Conservation (phyloP, 1,140 invertebrate genomes). For the Drosophila obscura region DNA sequence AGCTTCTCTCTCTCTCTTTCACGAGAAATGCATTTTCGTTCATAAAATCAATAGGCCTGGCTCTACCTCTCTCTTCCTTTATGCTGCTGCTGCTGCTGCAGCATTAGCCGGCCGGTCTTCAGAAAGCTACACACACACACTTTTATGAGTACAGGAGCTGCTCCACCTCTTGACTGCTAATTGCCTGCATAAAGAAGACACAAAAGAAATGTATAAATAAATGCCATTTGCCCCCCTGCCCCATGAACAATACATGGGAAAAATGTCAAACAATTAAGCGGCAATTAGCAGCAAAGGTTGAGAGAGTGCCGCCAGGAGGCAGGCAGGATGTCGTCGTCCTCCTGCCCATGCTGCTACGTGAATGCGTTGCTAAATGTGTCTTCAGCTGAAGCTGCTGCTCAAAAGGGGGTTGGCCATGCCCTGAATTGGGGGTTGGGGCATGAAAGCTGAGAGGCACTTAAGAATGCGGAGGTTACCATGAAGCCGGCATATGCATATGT, state of each 20-base stretch:
- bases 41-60: conserved; percentile 75
- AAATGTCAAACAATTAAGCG: conserved; percentile 78
- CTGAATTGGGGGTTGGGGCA: conserved; percentile 1
- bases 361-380: conserved; percentile 75
- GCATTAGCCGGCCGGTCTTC: conserved; percentile 61
- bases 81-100: not conserved
- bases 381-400: conserved; percentile 41
- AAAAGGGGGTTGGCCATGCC: conserved; percentile 24
- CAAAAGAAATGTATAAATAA: conserved; percentile 59
- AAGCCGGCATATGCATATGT: conserved; percentile 55
- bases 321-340: conserved; percentile 4
- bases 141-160: too few relatives aligned
- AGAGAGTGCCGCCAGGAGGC: conserved; percentile 24
- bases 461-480: conserved; percentile 25
- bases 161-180: conserved; percentile 14
- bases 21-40: conserved; percentile 52
- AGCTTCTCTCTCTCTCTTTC: conserved; percentile 26
- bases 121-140: too few relatives aligned
- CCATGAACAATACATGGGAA: conserved; percentile 40
- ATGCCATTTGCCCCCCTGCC: conserved; percentile 44
- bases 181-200: conserved; percentile 39
- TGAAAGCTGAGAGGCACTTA: conserved; percentile 15
- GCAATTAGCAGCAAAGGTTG: conserved; percentile 68
- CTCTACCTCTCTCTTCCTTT: not conserved
- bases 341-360: conserved; percentile 35